Evolutionary conservation across 2,113 vertebrate genomes (phyloP), one percentile per base, ranked within the genome.

Genomic region (Motacilla alba): DNA sequence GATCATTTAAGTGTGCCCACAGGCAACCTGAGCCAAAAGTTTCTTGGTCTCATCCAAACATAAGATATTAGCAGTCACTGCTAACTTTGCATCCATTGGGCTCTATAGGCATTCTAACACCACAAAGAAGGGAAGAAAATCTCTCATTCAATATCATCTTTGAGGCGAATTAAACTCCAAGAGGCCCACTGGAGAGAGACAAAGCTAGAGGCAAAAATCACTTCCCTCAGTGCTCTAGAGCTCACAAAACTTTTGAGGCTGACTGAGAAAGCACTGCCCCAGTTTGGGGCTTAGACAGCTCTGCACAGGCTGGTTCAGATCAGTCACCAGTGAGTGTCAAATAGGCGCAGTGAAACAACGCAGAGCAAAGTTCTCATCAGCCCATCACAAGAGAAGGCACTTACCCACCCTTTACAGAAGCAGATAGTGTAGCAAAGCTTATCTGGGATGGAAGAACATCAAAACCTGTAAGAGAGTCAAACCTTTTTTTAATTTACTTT

Each of bases 321-420:
- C 0, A 0, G n/a, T 22, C 62, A 76, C 15, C n/a, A 75, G 7
- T 5, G 7, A 80, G 7, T 18, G 4, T 14, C 58, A 88, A 56
- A 76, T 0, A 47, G 13, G 14, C 22, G 27, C 27, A 56, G 17
- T 6, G 33, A 91, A 87, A 72, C 7, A 59, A 53, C 18, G 39
- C 58, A 91, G 10, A 69, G 22, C 12, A 35, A 50, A 92, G 31
- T 9, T 9, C 24, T 12, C 11, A 46, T 3, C 23, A 86, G 18
- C 13, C 64, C 46, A 50, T 6, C 0, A 1, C 39, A 13, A 78
- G 1, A 37, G 10, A 68, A 93, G 39, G 15, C n/a, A 72, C 10
- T 83, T 50, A 47, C 15, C 23, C 8, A 27, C 4, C 10, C 24
- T 50, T 83, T 44, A 17, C 19, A 68, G 52, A 91, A 66, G 30